Base-by-base conservation (phyloP, 2,888 invertebrate species). In the Melieria omissa region DNA sequence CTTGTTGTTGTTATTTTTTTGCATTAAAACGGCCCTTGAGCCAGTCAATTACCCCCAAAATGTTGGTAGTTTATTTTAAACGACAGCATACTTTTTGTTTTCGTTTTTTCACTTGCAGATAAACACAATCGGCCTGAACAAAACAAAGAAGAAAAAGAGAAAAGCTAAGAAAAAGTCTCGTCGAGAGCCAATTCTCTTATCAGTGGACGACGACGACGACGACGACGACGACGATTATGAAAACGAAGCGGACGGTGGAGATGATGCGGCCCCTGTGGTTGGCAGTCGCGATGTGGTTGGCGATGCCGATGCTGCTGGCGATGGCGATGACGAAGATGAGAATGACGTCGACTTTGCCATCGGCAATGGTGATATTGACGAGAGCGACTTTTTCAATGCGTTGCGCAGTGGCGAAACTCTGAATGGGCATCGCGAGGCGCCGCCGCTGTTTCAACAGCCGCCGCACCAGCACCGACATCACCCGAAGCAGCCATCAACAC, bases 51-150 rank as follows among this genome's bases (percentile, higher is more conserved):
- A 9, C 52, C 7, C 14, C 14, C n/a, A 1, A 9, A 12, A 6
- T 14, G 12, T 10, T 49, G 1, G 49, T 12, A 52, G 4, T 52
- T 52, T 52, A 5, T 52, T 52, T 52, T 52, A 52, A n/a, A n/a
- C 14, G 14, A 52, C 14, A n/a, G 12, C 9, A n/a, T 52, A n/a
- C 9, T n/a, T n/a, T 69, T 54, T 45, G 29, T 68, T 63, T 61
- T 55, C 44, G 5, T 52, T 29, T 46, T 46, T 29, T 29, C 29
- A 29, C 29, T 29, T 29, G 29, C 69, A 84, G 84, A 84, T 84
- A 74, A 84, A 84, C 72, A 84, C 82, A 9, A 77, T 84, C 70
- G 83, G 81, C 8, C 74, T 80, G 60, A 78, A 78, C 68, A 78
- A 77, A 76, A 55, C 69, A 46, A 78, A 75, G 47, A 68, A 74